Evolutionary conservation across 2,888 invertebrate genomes (phyloP).

Genomic region (Yponomeuta cagnagella): DNA sequence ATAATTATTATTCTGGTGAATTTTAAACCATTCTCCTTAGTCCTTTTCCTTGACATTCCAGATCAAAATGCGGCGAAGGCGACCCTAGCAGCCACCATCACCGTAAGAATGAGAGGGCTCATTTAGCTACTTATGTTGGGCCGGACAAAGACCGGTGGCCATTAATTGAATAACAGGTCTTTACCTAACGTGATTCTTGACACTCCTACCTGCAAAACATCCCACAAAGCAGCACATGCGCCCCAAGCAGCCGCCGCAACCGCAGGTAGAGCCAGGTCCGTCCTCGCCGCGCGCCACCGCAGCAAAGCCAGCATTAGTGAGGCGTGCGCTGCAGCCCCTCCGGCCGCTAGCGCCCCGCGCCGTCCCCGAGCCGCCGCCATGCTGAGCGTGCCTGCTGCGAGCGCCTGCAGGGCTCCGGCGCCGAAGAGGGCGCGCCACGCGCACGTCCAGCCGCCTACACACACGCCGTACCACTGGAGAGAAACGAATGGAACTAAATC

Average conservation of each 20-base stretch:
- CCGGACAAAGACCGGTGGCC: too few relatives aligned
- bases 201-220: slow-evolving; percentile 75
- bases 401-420: slow-evolving; percentile 83
- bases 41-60: too few relatives aligned
- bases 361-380: slow-evolving; percentile 86
- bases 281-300: slow-evolving; percentile 85
- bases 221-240: slow-evolving; percentile 91
- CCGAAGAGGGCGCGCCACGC: slow-evolving; percentile 84
- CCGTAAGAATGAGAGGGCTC: too few relatives aligned
- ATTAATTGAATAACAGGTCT: too few relatives aligned
- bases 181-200: too few relatives aligned
- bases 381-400: slow-evolving; percentile 87
- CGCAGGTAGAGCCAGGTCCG: slow-evolving; percentile 87
- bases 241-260: slow-evolving; percentile 92
- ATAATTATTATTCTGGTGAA: too few relatives aligned
- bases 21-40: too few relatives aligned
- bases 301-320: slow-evolving; percentile 85
- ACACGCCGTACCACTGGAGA: slow-evolving; percentile 86
- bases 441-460: slow-evolving; percentile 84
- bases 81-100: too few relatives aligned
- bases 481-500: neutral
- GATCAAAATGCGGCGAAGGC: too few relatives aligned
- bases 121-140: too few relatives aligned
- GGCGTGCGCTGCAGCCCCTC: slow-evolving; percentile 87
- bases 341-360: slow-evolving; percentile 84